Conservation (phyloP, 2,888 invertebrate species). For the Drosophila rubida region DNA sequence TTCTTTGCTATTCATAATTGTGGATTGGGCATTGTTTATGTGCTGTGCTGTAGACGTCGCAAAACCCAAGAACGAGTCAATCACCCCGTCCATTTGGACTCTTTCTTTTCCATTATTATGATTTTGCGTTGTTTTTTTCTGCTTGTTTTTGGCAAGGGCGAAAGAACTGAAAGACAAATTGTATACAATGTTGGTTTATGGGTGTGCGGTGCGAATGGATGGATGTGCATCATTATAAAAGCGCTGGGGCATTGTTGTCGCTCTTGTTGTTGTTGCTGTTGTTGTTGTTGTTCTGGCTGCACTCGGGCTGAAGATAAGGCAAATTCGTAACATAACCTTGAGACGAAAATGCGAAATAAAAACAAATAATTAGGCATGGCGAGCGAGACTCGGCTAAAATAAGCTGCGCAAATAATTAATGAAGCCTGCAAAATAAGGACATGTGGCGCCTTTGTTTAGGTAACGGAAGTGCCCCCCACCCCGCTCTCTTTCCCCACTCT, state of each 20-base stretch:
- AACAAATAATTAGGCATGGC: slow-evolving; percentile 53
- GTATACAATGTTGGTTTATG: slow-evolving; percentile 59
- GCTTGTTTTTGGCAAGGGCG: slow-evolving; percentile 20
- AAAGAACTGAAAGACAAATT: slow-evolving; percentile 34
- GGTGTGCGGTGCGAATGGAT: slow-evolving; percentile 48
- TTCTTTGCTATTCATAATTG: slow-evolving; percentile 22
- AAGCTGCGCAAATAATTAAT: slow-evolving; percentile 71
- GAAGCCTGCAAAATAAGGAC: slow-evolving; percentile 58
- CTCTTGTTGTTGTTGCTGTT: slow-evolving; percentile 13
- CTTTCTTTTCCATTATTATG: background rate
- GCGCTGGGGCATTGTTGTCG: slow-evolving; percentile 12
- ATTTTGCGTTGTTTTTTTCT: background rate
- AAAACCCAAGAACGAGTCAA: slow-evolving; percentile 45
- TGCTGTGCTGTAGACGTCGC: slow-evolving; percentile 29
- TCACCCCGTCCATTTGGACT: slow-evolving; percentile 20
- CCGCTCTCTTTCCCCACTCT: background rate
- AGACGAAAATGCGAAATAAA: slow-evolving; percentile 40
- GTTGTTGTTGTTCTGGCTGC: slow-evolving; percentile 19
- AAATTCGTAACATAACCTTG: slow-evolving; percentile 47
- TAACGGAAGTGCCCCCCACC: slow-evolving; percentile 54
- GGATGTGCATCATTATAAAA: slow-evolving; percentile 59
- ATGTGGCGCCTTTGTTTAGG: slow-evolving; percentile 68
- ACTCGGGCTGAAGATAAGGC: slow-evolving; percentile 24
- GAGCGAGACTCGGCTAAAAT: slow-evolving; percentile 41
- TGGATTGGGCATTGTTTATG: slow-evolving; percentile 51